phyloP scores from a whole-genome alignment of 2,797 vertebrate genomes.

The Antrozous pallidus region DNA sequence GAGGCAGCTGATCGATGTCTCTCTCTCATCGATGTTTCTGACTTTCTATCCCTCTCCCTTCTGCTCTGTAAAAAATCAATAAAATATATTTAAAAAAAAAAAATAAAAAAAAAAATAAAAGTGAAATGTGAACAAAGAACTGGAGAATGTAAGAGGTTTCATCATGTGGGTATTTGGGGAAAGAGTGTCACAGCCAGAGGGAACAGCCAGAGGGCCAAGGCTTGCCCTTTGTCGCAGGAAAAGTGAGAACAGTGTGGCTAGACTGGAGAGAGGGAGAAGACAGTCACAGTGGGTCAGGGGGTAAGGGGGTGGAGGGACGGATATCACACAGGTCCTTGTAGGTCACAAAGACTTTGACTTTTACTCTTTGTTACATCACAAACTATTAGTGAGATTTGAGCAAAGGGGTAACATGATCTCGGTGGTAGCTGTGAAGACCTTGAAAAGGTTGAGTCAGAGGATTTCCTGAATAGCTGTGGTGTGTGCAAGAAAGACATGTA shows the following conservation, averaged over 20 bases:
- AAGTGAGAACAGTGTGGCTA: neutral
- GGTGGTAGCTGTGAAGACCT: neutral
- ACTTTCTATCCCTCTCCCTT: too few species aligned
- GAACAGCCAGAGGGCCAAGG: neutral
- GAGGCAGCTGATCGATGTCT: too few species aligned
- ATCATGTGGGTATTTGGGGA: neutral
- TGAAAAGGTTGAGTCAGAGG: neutral
- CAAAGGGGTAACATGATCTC: neutral
- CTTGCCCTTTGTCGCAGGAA: neutral
- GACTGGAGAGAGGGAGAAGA: neutral
- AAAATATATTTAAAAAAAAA: too few species aligned
- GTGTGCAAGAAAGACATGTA: neutral
- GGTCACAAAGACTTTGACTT: neutral
- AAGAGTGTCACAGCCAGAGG: accelerated
- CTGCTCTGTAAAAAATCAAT: too few species aligned
- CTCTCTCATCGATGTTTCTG: too few species aligned
- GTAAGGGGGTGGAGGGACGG: too few species aligned
- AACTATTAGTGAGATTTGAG: neutral
- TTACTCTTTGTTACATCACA: neutral
- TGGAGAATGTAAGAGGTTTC: neutral
- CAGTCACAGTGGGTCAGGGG: neutral
- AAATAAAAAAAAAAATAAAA: too few species aligned
- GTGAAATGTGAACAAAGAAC: neutral
- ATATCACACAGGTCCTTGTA: neutral
- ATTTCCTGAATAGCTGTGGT: neutral